Base-by-base conservation (phyloP, 1,140 invertebrate genomes). In the Drosophila nasuta region DNA sequence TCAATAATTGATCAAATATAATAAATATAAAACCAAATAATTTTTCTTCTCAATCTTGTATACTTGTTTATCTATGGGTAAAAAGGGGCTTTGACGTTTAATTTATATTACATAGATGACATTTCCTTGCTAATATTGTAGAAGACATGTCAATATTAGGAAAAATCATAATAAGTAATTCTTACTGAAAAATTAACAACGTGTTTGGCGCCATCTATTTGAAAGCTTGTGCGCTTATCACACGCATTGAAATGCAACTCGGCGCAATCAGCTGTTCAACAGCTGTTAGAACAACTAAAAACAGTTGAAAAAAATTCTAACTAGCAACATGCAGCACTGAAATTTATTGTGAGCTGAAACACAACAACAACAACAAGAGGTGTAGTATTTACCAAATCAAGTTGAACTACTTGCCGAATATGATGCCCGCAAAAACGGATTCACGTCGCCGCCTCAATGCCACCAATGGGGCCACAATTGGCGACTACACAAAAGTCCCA, bases 371-470 rank as follows among this genome's bases (percentile, higher is more conserved):
- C n/a, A 8, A 38, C 35, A 11, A 38, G 10, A 2, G 10, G 7
- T 33, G 35, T 10, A 38, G 35, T 10, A 3, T 49, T 57, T 41
- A 41, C 60, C 49, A 64, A 38, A 67, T 70, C n/a, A 59, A 68
- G 6, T 25, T n/a, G 0, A 66, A 8, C 25, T 41, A 67, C 48
- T 30, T 71, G 1, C 69, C 74, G 56, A 75, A 73, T 57, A 88
- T 88, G 83, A 51, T 59, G 60, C 80, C 77, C 28, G 70, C 66
- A 28, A 83, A 83, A 58, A 63, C 85, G 5, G 77, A 88, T 25
- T 88, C 83, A 0, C 73, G 83, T 6, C 80, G 77, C 1, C 83
- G 83, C 2, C 70, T 89, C 17, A 88, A 89, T 65, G 35, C 46
- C 8, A 63, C 66, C 2, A 38, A 33, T 2, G 74, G 51, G 0